Evolutionary conservation across 2,797 vertebrate genomes (phyloP), one percentile per base, ranked within the genome.

Genomic region (Brachyalestes nurse): DNA sequence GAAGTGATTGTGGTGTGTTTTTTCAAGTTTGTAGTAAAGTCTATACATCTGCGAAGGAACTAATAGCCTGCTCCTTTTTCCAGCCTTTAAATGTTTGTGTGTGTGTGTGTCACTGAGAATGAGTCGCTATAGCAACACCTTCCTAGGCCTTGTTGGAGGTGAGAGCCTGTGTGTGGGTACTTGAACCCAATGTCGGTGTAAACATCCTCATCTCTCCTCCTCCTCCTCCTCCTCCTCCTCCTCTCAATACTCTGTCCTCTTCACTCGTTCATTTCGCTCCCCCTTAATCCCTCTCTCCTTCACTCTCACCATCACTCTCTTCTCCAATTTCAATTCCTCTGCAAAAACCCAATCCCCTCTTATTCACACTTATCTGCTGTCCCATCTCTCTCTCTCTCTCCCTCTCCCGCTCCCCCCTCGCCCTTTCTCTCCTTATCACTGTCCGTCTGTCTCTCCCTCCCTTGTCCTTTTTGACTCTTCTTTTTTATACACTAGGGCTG

Each of bases 101-200:
- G 47, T 55, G 28, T 67, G 49, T 57, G 16, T 49, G 21, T 69
- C n/a, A 23, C 3, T 21, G 21, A 61, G 23, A 60, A 55, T 1
- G 13, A 21, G 58, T 79, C 60, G 69, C 77, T 64, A 79, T 79
- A 72, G 77, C 58, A 79, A 79, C 67, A 51, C 53, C 25, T 78
- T 49, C 23, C n/a, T 7, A 9, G 65, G 8, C 8, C n/a, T 40
- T 9, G 6, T 5, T 40, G 40, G 65, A 67, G 65, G 65, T 67
- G 40, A 67, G 40, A 40, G 53, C 34, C 64, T 34, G 6, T 53
- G 57, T 40, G 45, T 53, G 69, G 72, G 45, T 28, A 72, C 58
- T 16, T 64, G 17, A 23, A 21, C 19, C 14, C 60, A 42, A 62
- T 42, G 25, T 64, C 28, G 21, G 42, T 62, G 77, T 72, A 79